phyloP scores from a whole-genome alignment of 1,140 invertebrate genomes.

The Ceratina australensis region DNA sequence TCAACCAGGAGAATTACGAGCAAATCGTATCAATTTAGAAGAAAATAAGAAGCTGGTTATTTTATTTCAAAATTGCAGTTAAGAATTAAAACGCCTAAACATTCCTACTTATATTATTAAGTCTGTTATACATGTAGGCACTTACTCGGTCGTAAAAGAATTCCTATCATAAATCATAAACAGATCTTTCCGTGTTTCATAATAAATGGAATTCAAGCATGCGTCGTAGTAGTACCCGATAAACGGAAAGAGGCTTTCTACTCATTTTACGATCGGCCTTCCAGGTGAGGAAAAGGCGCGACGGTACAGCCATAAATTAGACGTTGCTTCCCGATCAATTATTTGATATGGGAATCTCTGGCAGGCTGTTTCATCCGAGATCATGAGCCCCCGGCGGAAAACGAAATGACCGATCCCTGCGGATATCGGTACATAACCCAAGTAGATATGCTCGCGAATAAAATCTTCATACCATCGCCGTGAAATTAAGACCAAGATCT shows the following conservation, averaged over 20 bases:
- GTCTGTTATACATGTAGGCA: too few species aligned
- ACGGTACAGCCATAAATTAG: conserved; percentile 26
- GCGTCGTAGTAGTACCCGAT: background rate
- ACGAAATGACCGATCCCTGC: background rate
- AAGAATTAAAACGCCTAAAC: too few species aligned
- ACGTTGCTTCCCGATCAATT: conserved; percentile 33
- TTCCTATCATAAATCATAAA: background rate
- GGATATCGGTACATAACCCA: conserved; percentile 11
- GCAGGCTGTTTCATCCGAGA: conserved; percentile 3
- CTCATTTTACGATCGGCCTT: background rate
- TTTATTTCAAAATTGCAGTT: too few species aligned
- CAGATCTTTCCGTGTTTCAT: background rate
- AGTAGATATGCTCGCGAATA: background rate
- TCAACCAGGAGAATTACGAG: too few species aligned
- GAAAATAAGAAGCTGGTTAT: background rate
- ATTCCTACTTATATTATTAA: too few species aligned
- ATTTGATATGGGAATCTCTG: conserved; percentile 37
- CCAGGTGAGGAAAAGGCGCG: background rate
- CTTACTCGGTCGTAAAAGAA: too few species aligned
- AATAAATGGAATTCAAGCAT: conserved; percentile 7
- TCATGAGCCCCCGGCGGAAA: conserved; percentile 4
- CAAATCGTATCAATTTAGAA: too few species aligned
- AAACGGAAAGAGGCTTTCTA: background rate
- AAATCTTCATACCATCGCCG: conserved; percentile 3
- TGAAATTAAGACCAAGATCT: background rate